Base-by-base conservation (phyloP, 2,888 invertebrate species). In the Acanthosoma haemorrhoidale region DNA sequence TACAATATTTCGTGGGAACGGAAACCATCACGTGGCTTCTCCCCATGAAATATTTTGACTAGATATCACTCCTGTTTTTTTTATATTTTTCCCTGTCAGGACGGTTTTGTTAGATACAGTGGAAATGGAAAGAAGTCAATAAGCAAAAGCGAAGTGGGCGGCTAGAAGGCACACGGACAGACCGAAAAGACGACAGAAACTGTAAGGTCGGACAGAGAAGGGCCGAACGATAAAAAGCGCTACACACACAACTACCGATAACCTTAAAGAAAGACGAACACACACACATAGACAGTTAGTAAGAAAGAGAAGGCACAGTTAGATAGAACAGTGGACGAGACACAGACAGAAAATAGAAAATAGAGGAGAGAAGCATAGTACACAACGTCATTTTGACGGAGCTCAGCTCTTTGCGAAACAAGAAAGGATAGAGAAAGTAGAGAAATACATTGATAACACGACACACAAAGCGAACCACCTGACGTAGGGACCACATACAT, bases 371-470 rank as follows among this genome's bases (percentile, higher is more conserved):
- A 72, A 73, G 73, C 73, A 71, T 43, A 73, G 71, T 32, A 73
- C 73, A 73, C 71, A 64, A 73, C 73, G 66, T 71, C 73, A 11
- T n/a, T 29, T 15, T 51, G 72, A 71, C 73, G 73, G 73, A 73
- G 73, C 73, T 69, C 70, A 67, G 70, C 70, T 70, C 70, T 70
- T 72, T 61, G 73, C 73, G 68, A 71, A 73, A 71, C 61, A 39
- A 31, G 73, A 73, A 73, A 71, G 21, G 73, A 69, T 11, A 68
- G 58, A 68, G 16, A 57, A 68, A 57, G 57, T 34, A 68, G 59
- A 59, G 36, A 25, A 66, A 25, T 29, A 51, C 25, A 11, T 6
- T 29, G 31, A 68, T 16, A 16, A 39, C 39, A 68, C 61, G 29
- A 71, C 51, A 68, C 59, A 36, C 34, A 59, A 59, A 68, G 68